Base-by-base conservation (phyloP, 2,797 vertebrate species). In the Delichon dasypus region DNA sequence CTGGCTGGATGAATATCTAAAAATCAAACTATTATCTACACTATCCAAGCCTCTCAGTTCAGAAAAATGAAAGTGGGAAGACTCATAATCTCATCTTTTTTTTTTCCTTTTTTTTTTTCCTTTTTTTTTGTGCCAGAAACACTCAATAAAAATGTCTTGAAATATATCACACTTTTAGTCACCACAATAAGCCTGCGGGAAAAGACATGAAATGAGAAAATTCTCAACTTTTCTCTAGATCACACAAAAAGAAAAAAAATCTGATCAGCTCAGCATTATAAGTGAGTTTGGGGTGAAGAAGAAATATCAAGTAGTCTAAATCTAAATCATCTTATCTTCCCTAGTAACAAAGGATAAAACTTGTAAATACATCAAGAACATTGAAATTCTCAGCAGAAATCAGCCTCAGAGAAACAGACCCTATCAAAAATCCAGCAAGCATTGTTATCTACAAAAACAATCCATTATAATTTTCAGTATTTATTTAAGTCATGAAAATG, bases 1-100 rank as follows among this genome's bases (percentile, higher is more conserved):
- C 93, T 92, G 58, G 57, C 68, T 93, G 92, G 78, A 80, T 82
- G 94, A 93, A 74, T 94, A 96, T 92, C 96, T 94, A 85, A 90
- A 97, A 95, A 96, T 95, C 95, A 93, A 92, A 93, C 86, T 74
- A 91, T 92, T 93, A 94, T 96, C 93, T 83, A 76, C 50, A 76
- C 65, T 89, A 93, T 87, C 93, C 95, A 89, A 94, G 73, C 26
- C 54, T 74, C 65, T 87, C 77, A 55, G 77, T 74, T 90, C n/a
- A 85, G 90, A 91, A 96, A 91, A 96, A 96, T 88, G 30, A 58
- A 95, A 95, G 77, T 54, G 23, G 60, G 34, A 89, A 82, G 77
- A 85, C 53, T 45, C 40, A 40, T 81, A 93, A 93, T 84, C 36
- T 89, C 21, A 0, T n/a, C 19, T 38, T 55, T 73, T 47, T 4